A percentile compares a stretch with the other conserved stretches of the same genome.
Conservation (phyloP, 2,797 vertebrate genomes). For the Petrocephalus sullivani region DNA sequence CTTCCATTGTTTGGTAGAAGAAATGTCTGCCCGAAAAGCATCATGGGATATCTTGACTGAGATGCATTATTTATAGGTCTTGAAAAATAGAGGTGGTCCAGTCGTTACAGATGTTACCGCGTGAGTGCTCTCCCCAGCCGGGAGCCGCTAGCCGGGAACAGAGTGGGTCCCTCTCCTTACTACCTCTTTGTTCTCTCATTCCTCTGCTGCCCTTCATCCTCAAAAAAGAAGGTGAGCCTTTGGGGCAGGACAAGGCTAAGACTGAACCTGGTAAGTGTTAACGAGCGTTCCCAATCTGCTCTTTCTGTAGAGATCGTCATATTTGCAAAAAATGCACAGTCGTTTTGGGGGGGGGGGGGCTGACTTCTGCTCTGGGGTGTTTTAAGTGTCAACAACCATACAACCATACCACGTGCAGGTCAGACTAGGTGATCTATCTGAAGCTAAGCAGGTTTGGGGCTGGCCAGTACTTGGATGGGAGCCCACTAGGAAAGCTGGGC, state of each 20-base stretch:
- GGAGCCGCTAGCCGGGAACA: background rate
- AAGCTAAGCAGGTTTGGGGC: too few species aligned
- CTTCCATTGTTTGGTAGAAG: background rate
- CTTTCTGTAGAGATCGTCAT: too few species aligned
- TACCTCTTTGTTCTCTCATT: background rate
- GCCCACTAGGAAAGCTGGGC: too few species aligned
- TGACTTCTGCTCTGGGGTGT: background rate
- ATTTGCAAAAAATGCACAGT: background rate
- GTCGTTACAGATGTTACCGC: background rate
- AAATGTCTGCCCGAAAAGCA: background rate
- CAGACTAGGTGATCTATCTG: too few species aligned
- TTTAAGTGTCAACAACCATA: too few species aligned
- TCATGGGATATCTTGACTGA: background rate
- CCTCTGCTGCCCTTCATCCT: background rate
- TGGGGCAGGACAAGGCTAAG: constrained; percentile 50
- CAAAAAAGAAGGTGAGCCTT: constrained; percentile 46
- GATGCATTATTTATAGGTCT: constrained; percentile 9
- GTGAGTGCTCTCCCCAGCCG: background rate
- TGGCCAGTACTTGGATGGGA: too few species aligned
- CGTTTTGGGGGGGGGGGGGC: background rate
- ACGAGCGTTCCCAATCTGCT: background rate
- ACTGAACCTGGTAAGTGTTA: constrained; percentile 58
- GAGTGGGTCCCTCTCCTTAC: background rate
- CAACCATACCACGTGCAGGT: too few species aligned
- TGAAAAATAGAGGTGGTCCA: background rate